Evolutionary conservation across 2,797 vertebrate genomes (phyloP), one percentile per base, ranked within the genome.

Genomic region (Myotis myotis): DNA sequence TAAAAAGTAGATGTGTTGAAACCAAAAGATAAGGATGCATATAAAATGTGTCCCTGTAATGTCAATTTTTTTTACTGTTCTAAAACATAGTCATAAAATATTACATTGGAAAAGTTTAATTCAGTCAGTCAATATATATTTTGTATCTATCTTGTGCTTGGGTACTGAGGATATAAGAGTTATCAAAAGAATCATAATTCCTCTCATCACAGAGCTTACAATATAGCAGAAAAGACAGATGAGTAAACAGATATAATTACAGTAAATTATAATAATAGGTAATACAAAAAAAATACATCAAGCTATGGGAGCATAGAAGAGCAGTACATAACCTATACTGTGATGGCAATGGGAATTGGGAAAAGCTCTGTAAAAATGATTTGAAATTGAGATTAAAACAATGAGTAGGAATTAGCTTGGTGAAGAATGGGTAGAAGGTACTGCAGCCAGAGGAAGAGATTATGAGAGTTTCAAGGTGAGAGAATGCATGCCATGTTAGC

Each of bases 61-160:
- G 12, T 13, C 78, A 82, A 72, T n/a, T 82, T 93, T 0, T 13
- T 91, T 94, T 70, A 79, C 33, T 85, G 5, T 68, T 82, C 19
- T 87, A 91, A 93, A 89, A 53, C 10, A 86, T 55, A 75, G 57
- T 57, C 9, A 72, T 76, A 83, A 70, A 78, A 71, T 71, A 87
- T 71, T 86, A 55, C 91, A 68, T 87, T 92, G 3, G 3, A 10
- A 75, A 89, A 55, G 36, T 75, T 83, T 68, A 6, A 85, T 78
- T 72, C 22, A 82, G 7, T 72, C 19, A 62, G 8, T 92, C 30
- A 70, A 28, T 82, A 55, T 68, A 44, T 20, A 51, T 93, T 79
- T 75, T 70, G 10, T 33, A 53, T 83, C 6, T 64, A 30, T 6
- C 17, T 30, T 78, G 19, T 94, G 36, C 15, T 57, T 83, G 8